phyloP scores from a whole-genome alignment of 2,113 vertebrate genomes.

The Dicaeum eximium region DNA sequence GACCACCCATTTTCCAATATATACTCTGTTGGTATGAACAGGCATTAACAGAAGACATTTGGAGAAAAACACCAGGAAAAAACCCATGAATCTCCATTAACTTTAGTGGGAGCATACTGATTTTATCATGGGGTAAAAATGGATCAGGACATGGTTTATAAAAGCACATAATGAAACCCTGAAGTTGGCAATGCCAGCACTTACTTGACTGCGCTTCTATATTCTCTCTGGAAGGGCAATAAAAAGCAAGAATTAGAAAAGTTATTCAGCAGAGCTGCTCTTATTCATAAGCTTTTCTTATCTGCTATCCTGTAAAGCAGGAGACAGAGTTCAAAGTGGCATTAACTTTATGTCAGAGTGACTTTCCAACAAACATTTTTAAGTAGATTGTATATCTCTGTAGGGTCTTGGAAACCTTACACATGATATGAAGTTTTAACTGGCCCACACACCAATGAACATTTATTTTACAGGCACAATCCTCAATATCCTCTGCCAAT shows the following conservation, averaged over 20 bases:
- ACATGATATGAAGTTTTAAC: background rate
- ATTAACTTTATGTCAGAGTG: background rate
- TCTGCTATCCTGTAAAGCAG: background rate
- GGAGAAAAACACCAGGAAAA: background rate
- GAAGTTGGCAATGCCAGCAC: background rate
- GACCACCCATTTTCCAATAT: background rate
- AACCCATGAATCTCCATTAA: background rate
- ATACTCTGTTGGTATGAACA: background rate
- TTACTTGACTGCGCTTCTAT: slow-evolving; percentile 22
- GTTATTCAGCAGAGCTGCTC: background rate
- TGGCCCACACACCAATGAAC: background rate
- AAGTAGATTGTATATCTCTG: background rate
- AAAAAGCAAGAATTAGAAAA: slow-evolving; percentile 32
- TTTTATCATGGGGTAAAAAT: background rate
- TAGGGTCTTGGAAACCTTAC: background rate
- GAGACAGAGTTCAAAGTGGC: background rate
- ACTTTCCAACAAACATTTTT: background rate
- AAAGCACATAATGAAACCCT: background rate
- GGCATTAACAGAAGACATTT: background rate
- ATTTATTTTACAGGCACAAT: background rate
- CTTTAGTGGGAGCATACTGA: background rate
- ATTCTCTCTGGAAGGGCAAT: slow-evolving; percentile 24
- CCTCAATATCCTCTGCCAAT: background rate
- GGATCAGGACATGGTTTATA: background rate
- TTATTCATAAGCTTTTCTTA: background rate